Evolutionary conservation across 1,140 invertebrate genomes (phyloP), one percentile per base, ranked within the genome.

Genomic region (Orchesella cincta): DNA sequence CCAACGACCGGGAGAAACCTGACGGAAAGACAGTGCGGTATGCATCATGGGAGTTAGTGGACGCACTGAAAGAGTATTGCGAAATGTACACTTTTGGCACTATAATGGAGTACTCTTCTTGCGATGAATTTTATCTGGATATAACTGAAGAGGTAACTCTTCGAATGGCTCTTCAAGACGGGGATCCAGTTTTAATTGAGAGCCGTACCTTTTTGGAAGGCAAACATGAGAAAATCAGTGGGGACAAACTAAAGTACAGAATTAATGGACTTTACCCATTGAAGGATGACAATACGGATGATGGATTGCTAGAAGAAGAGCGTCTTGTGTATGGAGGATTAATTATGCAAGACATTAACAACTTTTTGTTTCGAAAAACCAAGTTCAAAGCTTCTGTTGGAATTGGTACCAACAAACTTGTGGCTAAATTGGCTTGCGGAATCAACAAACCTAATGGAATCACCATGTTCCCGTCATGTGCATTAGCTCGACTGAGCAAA

Each of bases 91-190:
- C 62, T 8, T 31, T 31, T 67, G 31, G 31, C 8, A 16, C 33
- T 2, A 67, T 31, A 3, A 31, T 67, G 23, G 62, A 67, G 23
- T 73, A 46, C 29, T 2, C 71, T 3, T 73, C 71, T 1, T 8
- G 8, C 28, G 71, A 73, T 28, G 71, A 73, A 23, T 73, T 46
- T 39, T 73, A 73, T 28, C 46, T 73, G 35, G 71, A 73, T 51
- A n/a, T 73, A 3, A 73, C 71, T 2, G n/a, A n/a, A 14, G 71
- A 73, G 26, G 39, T 73, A n/a, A 51, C 8, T 31, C 26, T 20
- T 14, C 2, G 34, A 3, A 51, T 73, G 35, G 23, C 36, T 20
- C 16, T 39, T 51, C 2, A 12, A 71, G 31, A 31, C 57, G 8
- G 5, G 20, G 12, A 64, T 23, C 8, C 29, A 14, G 18, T 71